Conservation (phyloP, 2,113 vertebrate genomes). For the Vimba vimba region DNA sequence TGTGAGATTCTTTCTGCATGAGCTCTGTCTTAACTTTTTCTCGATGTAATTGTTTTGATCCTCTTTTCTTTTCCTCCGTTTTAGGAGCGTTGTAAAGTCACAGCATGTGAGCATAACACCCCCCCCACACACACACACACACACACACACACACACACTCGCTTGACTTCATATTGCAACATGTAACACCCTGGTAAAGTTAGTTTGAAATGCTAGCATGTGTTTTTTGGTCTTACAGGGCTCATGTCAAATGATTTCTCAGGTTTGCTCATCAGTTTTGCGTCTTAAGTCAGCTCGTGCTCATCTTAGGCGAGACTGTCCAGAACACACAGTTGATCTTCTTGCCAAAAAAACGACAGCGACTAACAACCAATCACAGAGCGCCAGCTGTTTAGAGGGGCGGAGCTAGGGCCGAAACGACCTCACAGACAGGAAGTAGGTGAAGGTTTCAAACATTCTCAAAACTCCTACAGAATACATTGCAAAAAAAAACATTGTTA, state of each 20-base stretch:
- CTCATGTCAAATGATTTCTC: constrained; percentile 63
- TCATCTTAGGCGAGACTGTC: constrained; percentile 45
- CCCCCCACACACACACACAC: not conserved
- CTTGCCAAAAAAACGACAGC: constrained; percentile 71
- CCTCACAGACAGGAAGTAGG: constrained; percentile 36
- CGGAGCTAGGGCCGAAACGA: constrained; percentile 1
- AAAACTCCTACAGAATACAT: too few relatives aligned
- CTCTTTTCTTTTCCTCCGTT: constrained; percentile 47
- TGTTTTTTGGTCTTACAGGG: constrained; percentile 37
- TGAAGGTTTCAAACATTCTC: not conserved
- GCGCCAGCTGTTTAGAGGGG: constrained; percentile 14
- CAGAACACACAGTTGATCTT: not conserved
- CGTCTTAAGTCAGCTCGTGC: constrained; percentile 43
- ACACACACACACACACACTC: too few relatives aligned
- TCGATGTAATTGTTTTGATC: not conserved
- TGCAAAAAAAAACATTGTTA: too few relatives aligned
- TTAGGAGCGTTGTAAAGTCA: constrained; percentile 42
- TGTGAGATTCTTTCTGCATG: not conserved
- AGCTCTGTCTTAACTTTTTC: constrained; percentile 42
- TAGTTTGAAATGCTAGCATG: not conserved
- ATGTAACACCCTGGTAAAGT: too few relatives aligned
- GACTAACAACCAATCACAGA: constrained; percentile 29
- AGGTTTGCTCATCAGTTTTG: constrained; percentile 63
- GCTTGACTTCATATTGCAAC: too few relatives aligned
- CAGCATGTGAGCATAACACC: not conserved